Conservation (phyloP, 2,797 vertebrate genomes). For the Semotilus atromaculatus region DNA sequence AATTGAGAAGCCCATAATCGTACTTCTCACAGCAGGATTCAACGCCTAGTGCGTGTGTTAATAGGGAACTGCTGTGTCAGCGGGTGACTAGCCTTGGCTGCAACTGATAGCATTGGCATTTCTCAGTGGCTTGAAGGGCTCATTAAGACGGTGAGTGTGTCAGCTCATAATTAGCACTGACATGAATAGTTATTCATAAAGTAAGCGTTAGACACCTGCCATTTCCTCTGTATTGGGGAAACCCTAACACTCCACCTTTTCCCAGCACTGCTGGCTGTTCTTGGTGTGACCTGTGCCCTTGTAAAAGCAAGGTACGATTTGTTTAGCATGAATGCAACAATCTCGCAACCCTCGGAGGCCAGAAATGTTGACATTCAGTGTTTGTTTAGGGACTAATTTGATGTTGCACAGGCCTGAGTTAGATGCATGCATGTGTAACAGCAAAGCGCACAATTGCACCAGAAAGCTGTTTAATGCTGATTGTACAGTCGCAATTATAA, state of each 20-base stretch:
- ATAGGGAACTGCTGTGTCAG: conserved; percentile 41
- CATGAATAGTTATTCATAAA: conserved; percentile 49
- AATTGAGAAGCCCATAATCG: conserved; percentile 3
- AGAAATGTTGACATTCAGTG: conserved; percentile 2
- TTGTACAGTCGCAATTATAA: conserved; percentile 57
- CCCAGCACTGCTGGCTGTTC: not conserved
- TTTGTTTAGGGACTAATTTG: conserved; percentile 53
- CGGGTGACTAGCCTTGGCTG: conserved; percentile 44
- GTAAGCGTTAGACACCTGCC: conserved; percentile 50
- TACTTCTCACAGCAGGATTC: conserved; percentile 10
- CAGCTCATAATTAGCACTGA: conserved; percentile 51
- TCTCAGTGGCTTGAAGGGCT: conserved; percentile 45
- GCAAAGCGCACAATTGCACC: conserved; percentile 20
- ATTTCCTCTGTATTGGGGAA: conserved; percentile 7
- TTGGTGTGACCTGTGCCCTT: not conserved
- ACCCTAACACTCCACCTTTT: conserved; percentile 8
- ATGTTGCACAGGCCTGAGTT: conserved; percentile 51
- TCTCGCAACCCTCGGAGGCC: not conserved
- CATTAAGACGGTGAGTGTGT: conserved; percentile 50
- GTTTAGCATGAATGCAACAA: conserved; percentile 9
- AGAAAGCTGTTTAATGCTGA: conserved; percentile 51
- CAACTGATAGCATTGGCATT: conserved; percentile 60
- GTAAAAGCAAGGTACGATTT: conserved; percentile 8
- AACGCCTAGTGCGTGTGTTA: not conserved
- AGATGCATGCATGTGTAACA: conserved; percentile 32